Evolutionary conservation across 2,797 vertebrate species (phyloP).

Genomic region (Stomatorhinus walkeri): DNA sequence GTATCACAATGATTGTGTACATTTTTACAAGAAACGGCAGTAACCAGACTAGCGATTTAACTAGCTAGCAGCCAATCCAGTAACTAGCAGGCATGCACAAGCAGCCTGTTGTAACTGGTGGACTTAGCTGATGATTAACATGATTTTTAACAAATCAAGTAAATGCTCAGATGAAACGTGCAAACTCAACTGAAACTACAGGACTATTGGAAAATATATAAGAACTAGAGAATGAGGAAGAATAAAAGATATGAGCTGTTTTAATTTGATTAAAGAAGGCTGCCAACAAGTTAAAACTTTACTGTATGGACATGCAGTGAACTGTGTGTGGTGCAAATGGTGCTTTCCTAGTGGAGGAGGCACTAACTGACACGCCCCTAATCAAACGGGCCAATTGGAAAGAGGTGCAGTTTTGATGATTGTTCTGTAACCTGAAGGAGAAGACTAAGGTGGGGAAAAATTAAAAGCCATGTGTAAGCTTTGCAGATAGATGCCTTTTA

Average conservation of each 20-base stretch:
- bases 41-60: neutral
- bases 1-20: neutral
- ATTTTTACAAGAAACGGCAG: neutral
- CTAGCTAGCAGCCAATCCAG: neutral
- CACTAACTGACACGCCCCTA: neutral
- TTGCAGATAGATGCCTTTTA: too few species aligned
- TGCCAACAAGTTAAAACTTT: neutral
- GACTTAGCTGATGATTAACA: too few species aligned
- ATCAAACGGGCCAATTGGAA: neutral
- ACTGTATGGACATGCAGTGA: neutral
- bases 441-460: neutral
- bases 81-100: neutral
- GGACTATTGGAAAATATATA: neutral
- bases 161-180: neutral
- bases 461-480: neutral
- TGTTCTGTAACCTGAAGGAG: neutral
- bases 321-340: neutral
- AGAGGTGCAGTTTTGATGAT: neutral
- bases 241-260: neutral
- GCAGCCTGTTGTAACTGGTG: neutral
- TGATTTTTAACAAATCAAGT: neutral
- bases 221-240: neutral
- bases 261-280: neutral
- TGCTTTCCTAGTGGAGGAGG: neutral
- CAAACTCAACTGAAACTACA: neutral